phyloP scores from a whole-genome alignment of 2,888 invertebrate genomes.

The Aethes cnicana region DNA sequence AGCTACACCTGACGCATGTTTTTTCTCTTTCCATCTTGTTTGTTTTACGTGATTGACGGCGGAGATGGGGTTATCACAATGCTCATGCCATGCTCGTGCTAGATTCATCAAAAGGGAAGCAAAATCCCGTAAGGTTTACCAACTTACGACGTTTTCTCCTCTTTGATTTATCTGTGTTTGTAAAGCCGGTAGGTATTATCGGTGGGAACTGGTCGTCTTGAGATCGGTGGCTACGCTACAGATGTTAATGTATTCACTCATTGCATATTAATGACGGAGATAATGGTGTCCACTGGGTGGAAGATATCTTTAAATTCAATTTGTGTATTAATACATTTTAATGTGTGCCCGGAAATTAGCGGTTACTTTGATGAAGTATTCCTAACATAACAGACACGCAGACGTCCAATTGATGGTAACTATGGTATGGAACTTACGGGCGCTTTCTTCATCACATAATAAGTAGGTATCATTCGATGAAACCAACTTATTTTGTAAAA shows the following conservation, averaged over 20 bases:
- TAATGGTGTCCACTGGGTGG: slow-evolving; percentile 23
- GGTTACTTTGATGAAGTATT: neutral
- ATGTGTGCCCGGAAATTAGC: neutral
- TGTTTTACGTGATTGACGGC: neutral
- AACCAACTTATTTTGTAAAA: neutral
- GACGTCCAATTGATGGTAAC: too few relatives aligned
- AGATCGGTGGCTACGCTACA: slow-evolving; percentile 19
- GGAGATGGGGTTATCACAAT: slow-evolving; percentile 8
- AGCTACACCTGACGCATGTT: slow-evolving; percentile 23
- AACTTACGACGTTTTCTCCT: slow-evolving; percentile 12
- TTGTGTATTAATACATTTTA: neutral
- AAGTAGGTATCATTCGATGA: too few relatives aligned
- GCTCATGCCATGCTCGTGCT: neutral
- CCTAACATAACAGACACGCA: too few relatives aligned
- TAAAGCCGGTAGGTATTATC: slow-evolving; percentile 16
- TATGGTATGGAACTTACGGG: too few relatives aligned
- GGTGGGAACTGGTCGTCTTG: slow-evolving; percentile 25
- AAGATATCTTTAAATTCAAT: slow-evolving; percentile 4
- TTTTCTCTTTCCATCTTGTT: slow-evolving; percentile 14
- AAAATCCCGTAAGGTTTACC: neutral
- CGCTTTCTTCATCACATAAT: too few relatives aligned
- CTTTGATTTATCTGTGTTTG: slow-evolving; percentile 1
- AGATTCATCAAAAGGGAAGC: neutral
- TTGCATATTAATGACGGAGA: slow-evolving; percentile 21
- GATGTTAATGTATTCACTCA: slow-evolving; percentile 22